Conservation (phyloP, 2,797 vertebrate species). For the Rhabdophis nuchalis region DNA sequence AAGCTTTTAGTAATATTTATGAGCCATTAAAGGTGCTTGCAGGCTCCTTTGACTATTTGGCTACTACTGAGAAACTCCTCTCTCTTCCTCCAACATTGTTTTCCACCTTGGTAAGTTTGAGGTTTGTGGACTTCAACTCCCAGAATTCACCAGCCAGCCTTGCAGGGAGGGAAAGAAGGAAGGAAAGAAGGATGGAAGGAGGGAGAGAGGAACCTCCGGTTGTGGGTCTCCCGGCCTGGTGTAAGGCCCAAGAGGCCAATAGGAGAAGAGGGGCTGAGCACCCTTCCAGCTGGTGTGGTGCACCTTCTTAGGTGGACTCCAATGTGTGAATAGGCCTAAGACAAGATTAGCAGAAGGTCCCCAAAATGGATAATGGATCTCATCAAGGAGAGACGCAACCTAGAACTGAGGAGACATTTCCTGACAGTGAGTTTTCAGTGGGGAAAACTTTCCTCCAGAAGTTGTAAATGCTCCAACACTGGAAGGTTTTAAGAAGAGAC, state of each 20-base stretch:
- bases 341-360: background rate
- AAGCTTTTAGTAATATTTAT: background rate
- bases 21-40: background rate
- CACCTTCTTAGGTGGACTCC: background rate
- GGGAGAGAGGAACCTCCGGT: background rate
- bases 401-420: too few relatives aligned
- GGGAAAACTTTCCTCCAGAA: too few relatives aligned
- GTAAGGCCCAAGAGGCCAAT: background rate
- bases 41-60: background rate
- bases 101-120: background rate
- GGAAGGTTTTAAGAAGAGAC: too few relatives aligned
- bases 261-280: background rate
- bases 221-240: background rate
- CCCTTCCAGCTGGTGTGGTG: background rate
- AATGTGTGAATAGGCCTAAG: background rate
- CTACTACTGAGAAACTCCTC: background rate
- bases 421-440: too few relatives aligned
- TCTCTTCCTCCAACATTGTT: background rate
- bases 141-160: background rate
- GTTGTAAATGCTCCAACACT: too few relatives aligned
- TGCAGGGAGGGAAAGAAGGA: background rate
- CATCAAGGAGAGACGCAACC: too few relatives aligned
- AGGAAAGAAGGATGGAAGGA: too few relatives aligned
- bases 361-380: background rate
- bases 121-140: background rate